These are phyloP conservation scores for Listrodromus nycthemerus DNA, from an alignment of 2,888 invertebrate genomes.

Conservation along the genomic window DNA sequence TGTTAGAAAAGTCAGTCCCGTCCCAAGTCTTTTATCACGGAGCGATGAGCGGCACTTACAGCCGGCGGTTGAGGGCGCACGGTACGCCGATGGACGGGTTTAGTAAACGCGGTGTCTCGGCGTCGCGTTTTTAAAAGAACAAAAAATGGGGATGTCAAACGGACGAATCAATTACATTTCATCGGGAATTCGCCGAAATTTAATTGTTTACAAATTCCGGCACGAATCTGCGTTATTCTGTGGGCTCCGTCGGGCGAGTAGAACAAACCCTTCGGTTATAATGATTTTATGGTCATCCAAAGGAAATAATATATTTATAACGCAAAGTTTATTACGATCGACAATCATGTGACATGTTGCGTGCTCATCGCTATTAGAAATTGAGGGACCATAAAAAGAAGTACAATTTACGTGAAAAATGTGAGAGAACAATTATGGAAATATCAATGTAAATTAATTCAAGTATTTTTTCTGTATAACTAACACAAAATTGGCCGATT, in stretches of 20 bases:
- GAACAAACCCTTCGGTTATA: constrained; percentile 4
- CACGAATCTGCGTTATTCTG: constrained; percentile 27
- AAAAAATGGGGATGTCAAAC: constrained; percentile 21
- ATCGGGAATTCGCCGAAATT: constrained; percentile 31
- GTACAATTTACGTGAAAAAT: too few relatives aligned
- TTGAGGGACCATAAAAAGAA: too few relatives aligned
- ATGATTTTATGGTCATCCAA: too few relatives aligned
- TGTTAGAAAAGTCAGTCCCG: constrained; percentile 64
- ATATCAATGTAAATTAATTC: too few relatives aligned
- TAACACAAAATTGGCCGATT: too few relatives aligned
- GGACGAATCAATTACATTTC: constrained; percentile 44
- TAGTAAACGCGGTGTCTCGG: constrained; percentile 51
- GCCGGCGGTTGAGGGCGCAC: constrained; percentile 25
- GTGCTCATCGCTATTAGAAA: too few relatives aligned
- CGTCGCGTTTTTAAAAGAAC: constrained; percentile 38
- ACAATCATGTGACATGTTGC: too few relatives aligned
- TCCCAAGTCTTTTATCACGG: constrained; percentile 43
- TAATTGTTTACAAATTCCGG: constrained; percentile 41
- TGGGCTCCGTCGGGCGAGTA: background rate
- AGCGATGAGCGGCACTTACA: constrained; percentile 17
- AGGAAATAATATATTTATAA: too few relatives aligned
- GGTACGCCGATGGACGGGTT: constrained; percentile 45
- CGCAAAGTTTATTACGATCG: too few relatives aligned
- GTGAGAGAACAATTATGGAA: too few relatives aligned
- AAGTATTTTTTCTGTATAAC: too few relatives aligned